These are phyloP conservation scores for Cerastis leucographa DNA, from an alignment of 2,888 invertebrate genomes.

Conservation along the genomic window DNA sequence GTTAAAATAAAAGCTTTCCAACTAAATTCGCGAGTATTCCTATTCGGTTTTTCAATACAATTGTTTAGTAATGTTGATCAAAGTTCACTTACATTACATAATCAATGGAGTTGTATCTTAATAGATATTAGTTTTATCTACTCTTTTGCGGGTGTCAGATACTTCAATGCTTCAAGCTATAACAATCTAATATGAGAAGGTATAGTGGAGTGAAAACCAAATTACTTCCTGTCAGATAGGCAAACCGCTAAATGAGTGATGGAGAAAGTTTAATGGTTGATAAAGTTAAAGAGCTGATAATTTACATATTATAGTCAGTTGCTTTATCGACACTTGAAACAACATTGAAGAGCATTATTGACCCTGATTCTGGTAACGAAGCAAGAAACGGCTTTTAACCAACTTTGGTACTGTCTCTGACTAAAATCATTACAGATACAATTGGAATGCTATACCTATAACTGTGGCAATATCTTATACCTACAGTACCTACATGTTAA, in stretches of 20 bases:
- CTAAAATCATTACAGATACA: background rate
- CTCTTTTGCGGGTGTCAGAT: background rate
- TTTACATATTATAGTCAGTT: slow-evolving; percentile 13
- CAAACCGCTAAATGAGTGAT: background rate
- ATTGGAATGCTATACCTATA: background rate
- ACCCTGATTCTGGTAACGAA: background rate
- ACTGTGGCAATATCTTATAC: background rate
- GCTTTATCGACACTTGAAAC: slow-evolving; percentile 18
- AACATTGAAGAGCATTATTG: slow-evolving; percentile 3
- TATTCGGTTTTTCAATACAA: background rate
- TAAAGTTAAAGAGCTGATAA: slow-evolving; percentile 25
- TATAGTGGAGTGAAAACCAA: slow-evolving; percentile 13
- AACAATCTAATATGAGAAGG: background rate
- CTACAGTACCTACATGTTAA: background rate
- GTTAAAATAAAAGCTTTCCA: background rate
- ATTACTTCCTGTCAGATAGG: background rate
- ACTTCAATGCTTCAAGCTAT: background rate
- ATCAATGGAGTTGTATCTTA: too few species aligned
- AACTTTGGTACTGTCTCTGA: background rate
- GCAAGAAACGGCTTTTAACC: background rate
- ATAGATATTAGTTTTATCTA: too few species aligned
- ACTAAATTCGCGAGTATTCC: background rate
- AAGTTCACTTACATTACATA: background rate
- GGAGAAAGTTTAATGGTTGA: slow-evolving; percentile 31
- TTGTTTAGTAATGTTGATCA: background rate